Conservation (phyloP, 2,797 vertebrate species). For the Thripadectes ignobilis region DNA sequence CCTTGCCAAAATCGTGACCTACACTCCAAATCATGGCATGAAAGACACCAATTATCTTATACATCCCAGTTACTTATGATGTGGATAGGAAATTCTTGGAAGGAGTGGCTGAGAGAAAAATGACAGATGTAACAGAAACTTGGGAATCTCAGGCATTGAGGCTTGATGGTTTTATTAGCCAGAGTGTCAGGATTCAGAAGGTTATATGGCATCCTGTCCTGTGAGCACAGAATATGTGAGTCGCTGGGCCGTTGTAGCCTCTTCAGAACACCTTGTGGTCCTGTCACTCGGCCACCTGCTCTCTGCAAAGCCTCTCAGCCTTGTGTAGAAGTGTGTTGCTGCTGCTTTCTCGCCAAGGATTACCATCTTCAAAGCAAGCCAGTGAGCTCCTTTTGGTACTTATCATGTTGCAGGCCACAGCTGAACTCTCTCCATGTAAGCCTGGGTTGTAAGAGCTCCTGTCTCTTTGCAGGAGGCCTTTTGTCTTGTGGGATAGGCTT, state of each 20-base stretch:
- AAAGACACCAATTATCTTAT: background rate
- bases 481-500: slow-evolving; percentile 34
- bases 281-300: slow-evolving; percentile 23
- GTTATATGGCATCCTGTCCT: background rate
- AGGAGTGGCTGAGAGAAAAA: background rate
- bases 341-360: background rate
- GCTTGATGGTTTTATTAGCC: background rate
- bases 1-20: background rate
- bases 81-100: background rate
- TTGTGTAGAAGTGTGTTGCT: background rate
- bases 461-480: slow-evolving; percentile 37
- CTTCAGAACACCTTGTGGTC: background rate
- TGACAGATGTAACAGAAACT: background rate
- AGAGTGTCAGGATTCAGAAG: background rate
- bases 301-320: background rate
- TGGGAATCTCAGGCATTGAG: background rate
- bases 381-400: slow-evolving; percentile 4
- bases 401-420: slow-evolving; percentile 37
- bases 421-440: background rate
- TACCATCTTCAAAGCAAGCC: slow-evolving; percentile 52
- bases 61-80: background rate
- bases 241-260: background rate
- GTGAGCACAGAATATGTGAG: background rate
- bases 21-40: rapidly evolving
- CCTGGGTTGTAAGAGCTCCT: slow-evolving; percentile 37